Evolutionary conservation across 2,113 vertebrate species (phyloP), one percentile per base, ranked within the genome.

Genomic region (Ondatra zibethicus): DNA sequence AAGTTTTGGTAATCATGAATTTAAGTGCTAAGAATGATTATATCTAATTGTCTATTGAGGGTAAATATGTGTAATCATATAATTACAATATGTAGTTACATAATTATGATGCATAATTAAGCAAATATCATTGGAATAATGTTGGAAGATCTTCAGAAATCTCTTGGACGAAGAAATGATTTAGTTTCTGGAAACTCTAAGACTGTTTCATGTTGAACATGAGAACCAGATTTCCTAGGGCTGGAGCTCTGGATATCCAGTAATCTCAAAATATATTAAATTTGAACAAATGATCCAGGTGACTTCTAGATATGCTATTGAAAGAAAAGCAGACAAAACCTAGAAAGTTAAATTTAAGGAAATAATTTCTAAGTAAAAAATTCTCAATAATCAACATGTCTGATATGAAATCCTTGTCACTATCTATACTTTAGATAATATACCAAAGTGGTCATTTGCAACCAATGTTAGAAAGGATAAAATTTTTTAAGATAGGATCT

Each of bases 101-200:
- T 85, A 97, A 96, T 97, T 88, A 96, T 93, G 88, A 78, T 93
- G n/a, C 90, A 91, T 96, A 88, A 92, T 98, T 92, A 96, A 96
- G 70, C 89, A 97, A 95, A 95, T 95, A 93, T 93, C 84, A 96
- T 10, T 61, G 42, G 65, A 92, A 94, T 95, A 11, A 68, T 93
- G 42, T 84, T 92, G 36, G 76, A 93, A 93, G 73, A 93, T 91
- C 63, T 96, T 94, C 36, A 95, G 42, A 96, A 58, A 88, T 75
- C 65, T 88, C 23, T 81, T 96, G 19, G 42, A 86, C 65, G 6
- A n/a, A 93, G 8, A 23, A 16, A 58, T 70, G 8, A 89, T 93
- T 96, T 89, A 88, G 50, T 94, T 39, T 63, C 55, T 93, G 65
- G 42, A 27, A 94, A 61, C 11, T 84, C 3, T 76, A 39, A 87